phyloP scores from a whole-genome alignment of 1,140 invertebrate genomes.

The Colletes gigas region DNA sequence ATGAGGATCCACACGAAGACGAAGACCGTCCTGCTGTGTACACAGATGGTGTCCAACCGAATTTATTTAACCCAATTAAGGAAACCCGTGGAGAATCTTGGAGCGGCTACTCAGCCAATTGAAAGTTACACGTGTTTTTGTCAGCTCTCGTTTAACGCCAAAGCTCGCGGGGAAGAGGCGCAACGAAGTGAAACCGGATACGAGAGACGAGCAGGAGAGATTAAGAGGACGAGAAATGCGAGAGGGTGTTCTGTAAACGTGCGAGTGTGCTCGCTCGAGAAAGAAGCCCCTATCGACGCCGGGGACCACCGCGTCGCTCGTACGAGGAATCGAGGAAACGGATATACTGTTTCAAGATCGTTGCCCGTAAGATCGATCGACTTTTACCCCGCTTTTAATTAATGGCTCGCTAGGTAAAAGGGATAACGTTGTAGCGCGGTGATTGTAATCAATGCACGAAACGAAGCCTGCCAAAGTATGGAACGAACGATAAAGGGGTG shows the following conservation, averaged over 20 bases:
- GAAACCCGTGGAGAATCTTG: constrained; percentile 62
- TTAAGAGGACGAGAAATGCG: constrained; percentile 18
- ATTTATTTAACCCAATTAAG: constrained; percentile 72
- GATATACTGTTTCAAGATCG: constrained; percentile 45
- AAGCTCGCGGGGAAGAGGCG: constrained; percentile 28
- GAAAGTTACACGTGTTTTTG: constrained; percentile 77
- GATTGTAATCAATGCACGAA: constrained; percentile 25
- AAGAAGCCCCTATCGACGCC: constrained; percentile 51
- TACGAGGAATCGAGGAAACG: constrained; percentile 48
- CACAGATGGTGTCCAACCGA: constrained; percentile 32
- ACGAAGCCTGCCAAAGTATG: not conserved
- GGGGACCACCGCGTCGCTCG: constrained; percentile 44
- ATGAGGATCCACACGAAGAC: constrained; percentile 6
- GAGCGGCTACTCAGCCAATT: constrained; percentile 69
- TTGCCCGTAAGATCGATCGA: constrained; percentile 22
- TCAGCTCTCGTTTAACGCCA: constrained; percentile 70
- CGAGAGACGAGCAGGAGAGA: constrained; percentile 51
- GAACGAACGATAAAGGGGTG: not conserved
- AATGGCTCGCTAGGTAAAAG: constrained; percentile 13
- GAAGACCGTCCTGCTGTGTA: not conserved
- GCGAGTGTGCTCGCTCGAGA: constrained; percentile 30
- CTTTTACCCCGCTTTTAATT: constrained; percentile 23
- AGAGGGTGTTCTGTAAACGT: constrained; percentile 38
- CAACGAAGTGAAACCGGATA: constrained; percentile 66
- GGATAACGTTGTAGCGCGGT: constrained; percentile 3